A percentile compares a stretch with the other conserved stretches of the same genome.
phyloP scores from a whole-genome alignment of 1,140 invertebrate genomes.

The Caenorhabditis inopinata region DNA sequence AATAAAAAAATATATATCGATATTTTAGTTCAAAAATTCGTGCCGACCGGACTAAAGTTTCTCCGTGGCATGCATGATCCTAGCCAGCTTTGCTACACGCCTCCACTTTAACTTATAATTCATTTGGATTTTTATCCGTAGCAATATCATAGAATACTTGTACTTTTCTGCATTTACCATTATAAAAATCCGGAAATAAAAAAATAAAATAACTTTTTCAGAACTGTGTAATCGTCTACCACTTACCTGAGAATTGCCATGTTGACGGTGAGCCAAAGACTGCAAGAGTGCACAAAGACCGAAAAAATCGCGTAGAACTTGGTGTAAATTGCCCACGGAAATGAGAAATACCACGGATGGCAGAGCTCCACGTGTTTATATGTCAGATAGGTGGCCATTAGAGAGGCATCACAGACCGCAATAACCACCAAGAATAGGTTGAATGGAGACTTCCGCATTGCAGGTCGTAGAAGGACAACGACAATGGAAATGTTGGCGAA shows the following conservation, averaged over 20 bases:
- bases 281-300: conserved; percentile 60
- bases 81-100: too few species aligned
- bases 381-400: conserved; percentile 65
- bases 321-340: conserved; percentile 62
- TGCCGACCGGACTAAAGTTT: too few species aligned
- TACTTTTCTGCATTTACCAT: too few species aligned
- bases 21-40: too few species aligned
- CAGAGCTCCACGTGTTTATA: conserved; percentile 62
- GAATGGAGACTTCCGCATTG: conserved; percentile 65
- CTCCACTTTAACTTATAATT: too few species aligned
- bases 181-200: neutral
- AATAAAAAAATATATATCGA: too few species aligned
- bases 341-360: conserved; percentile 61
- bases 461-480: conserved; percentile 61
- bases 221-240: neutral
- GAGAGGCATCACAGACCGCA: conserved; percentile 60
- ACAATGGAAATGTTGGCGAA: conserved; percentile 62
- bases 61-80: too few species aligned
- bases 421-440: conserved; percentile 64
- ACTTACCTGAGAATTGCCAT: conserved; percentile 56
- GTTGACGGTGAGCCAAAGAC: conserved; percentile 64
- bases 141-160: too few species aligned
- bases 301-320: conserved; percentile 59
- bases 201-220: neutral
- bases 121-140: too few species aligned